Evolutionary conservation across 64 coral and sea anemone species (phyloP).

Genomic region (Cladopsammia gracilis): DNA sequence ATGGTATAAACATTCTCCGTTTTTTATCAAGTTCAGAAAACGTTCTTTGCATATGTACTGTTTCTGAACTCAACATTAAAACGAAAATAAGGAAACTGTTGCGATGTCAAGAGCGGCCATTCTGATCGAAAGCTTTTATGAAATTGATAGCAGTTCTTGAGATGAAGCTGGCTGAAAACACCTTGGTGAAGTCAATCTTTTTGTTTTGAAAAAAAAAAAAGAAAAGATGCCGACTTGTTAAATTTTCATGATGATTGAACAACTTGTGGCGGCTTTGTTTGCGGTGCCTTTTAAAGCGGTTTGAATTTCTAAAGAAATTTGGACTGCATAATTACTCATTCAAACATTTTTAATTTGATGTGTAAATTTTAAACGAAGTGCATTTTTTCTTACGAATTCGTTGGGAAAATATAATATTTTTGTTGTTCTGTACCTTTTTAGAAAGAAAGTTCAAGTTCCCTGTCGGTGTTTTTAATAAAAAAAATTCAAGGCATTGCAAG

Average conservation of each 20-base stretch:
- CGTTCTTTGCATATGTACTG: too few species aligned
- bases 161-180: neutral
- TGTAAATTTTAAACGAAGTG: neutral
- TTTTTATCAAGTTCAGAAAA: too few species aligned
- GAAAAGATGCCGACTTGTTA: neutral
- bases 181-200: neutral
- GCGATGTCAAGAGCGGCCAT: too few species aligned
- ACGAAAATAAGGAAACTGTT: too few species aligned
- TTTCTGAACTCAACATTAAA: too few species aligned
- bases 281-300: neutral
- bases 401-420: neutral
- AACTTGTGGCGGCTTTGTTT: conserved; percentile 16
- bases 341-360: neutral
- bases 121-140: too few species aligned
- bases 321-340: conserved; percentile 28
- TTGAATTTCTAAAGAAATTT: neutral
- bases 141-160: neutral
- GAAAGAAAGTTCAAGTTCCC: neutral
- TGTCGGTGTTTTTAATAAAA: neutral
- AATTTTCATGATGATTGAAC: conserved; percentile 35
- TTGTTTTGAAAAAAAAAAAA: conserved; percentile 3
- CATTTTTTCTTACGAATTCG: neutral
- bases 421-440: too few species aligned
- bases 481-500: neutral
- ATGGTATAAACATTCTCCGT: too few species aligned